Evolutionary conservation across 1,140 invertebrate species (phyloP).

Genomic region (Babylonia areolata): DNA sequence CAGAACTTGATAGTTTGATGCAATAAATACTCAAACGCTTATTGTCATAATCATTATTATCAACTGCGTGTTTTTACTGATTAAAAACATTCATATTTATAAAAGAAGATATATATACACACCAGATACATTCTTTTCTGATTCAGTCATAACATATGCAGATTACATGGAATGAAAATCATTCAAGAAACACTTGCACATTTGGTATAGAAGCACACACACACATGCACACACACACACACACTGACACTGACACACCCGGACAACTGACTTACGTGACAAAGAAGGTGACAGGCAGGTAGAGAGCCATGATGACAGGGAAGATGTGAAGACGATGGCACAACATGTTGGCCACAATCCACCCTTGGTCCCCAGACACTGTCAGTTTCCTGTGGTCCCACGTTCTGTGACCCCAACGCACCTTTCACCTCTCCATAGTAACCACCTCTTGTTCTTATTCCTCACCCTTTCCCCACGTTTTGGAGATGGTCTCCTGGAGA

Average conservation of each 20-base stretch:
- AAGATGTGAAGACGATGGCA: not conserved
- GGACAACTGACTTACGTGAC: not conserved
- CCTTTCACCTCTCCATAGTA: not conserved
- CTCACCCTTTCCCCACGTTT: not conserved
- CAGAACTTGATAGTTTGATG: too few species aligned
- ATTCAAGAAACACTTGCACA: not conserved
- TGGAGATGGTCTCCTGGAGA: not conserved
- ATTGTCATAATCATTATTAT: too few species aligned
- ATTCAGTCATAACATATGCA: too few species aligned
- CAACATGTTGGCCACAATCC: not conserved
- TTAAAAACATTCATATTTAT: too few species aligned
- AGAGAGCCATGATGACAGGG: not conserved
- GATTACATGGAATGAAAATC: too few species aligned
- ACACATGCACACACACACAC: not conserved
- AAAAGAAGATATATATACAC: too few species aligned
- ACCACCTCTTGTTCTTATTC: not conserved
- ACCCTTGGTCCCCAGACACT: not conserved
- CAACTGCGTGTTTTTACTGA: too few species aligned
- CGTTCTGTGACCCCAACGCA: too few species aligned
- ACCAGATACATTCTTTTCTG: too few species aligned
- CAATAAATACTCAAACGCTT: too few species aligned
- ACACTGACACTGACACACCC: not conserved
- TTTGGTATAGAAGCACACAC: too few species aligned
- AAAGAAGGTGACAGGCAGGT: constrained; percentile 2
- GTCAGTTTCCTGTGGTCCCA: not conserved